A percentile compares a stretch with the other conserved stretches of the same genome.
Evolutionary conservation across 1,140 invertebrate species (phyloP).

Genomic region (Nilaparvata lugens): DNA sequence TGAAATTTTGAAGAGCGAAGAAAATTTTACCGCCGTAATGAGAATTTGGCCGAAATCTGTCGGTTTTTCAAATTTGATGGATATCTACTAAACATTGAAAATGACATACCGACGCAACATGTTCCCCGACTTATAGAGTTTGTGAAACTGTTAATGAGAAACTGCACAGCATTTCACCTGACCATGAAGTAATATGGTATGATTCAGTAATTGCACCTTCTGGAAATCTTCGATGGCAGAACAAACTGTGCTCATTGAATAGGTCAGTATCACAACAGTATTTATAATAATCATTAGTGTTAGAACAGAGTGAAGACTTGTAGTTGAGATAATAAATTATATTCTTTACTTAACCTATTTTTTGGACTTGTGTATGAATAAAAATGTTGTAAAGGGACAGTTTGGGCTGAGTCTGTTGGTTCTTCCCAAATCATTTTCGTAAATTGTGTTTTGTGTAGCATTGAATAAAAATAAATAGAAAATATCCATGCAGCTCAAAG

Average conservation of each 20-base stretch:
- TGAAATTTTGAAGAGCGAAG: constrained; percentile 48
- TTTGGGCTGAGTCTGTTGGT: too few relatives aligned
- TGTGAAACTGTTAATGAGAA: constrained; percentile 19
- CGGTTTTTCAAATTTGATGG: constrained; percentile 80
- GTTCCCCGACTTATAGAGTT: constrained; percentile 35
- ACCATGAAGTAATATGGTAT: constrained; percentile 77
- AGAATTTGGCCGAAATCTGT: constrained; percentile 60
- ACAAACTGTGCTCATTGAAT: constrained; percentile 79
- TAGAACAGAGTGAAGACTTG: too few relatives aligned
- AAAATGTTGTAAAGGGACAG: too few relatives aligned
- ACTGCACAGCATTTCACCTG: constrained; percentile 11
- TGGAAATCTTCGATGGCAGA: constrained; percentile 84
- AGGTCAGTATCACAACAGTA: constrained; percentile 47
- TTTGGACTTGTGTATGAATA: too few relatives aligned
- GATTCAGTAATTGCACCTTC: constrained; percentile 70
- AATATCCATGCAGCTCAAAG: too few relatives aligned
- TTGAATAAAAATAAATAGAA: too few relatives aligned
- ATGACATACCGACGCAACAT: constrained; percentile 47
- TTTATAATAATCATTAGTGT: too few relatives aligned
- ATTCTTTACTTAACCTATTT: too few relatives aligned
- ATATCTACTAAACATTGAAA: constrained; percentile 95
- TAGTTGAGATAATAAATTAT: too few relatives aligned
- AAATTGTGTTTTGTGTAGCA: too few relatives aligned
- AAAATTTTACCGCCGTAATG: constrained; percentile 50
- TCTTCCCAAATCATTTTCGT: too few relatives aligned